These are phyloP conservation scores for Dreissena polymorpha DNA, from an alignment of 1,140 invertebrate species.

Conservation along the genomic window DNA sequence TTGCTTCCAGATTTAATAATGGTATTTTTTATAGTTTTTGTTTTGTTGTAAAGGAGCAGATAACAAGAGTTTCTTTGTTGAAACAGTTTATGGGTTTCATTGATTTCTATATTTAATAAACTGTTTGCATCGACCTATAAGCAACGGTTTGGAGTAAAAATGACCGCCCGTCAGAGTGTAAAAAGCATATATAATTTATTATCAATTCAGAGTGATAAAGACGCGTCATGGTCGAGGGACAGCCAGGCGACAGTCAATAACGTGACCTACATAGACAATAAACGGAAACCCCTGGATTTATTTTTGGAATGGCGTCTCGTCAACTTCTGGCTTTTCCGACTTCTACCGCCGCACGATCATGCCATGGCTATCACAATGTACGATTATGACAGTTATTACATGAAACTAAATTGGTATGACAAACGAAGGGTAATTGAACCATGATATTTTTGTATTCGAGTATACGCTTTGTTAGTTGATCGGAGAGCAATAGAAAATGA, in stretches of 20 bases:
- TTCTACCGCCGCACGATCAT: neutral
- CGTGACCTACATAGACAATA: neutral
- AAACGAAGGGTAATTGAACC: neutral
- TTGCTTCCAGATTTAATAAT: no score
- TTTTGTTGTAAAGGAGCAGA: no score
- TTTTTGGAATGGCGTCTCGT: neutral
- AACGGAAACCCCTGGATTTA: neutral
- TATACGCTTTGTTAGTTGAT: no score
- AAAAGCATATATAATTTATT: neutral
- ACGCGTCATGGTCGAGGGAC: neutral
- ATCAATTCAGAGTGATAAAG: neutral
- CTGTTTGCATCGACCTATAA: no score
- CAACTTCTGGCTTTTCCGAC: neutral
- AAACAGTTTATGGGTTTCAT: no score
- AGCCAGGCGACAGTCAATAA: neutral
- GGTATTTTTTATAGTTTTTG: no score
- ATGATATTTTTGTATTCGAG: neutral
- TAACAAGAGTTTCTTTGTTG: no score
- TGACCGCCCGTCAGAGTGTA: no score
- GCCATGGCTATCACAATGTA: constrained; percentile 1
- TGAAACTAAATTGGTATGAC: neutral
- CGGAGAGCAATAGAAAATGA: no score
- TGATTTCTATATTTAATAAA: no score
- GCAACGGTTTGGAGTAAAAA: no score
- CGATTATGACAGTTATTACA: neutral